Base-by-base conservation (phyloP, 1,140 invertebrate species). In the Batillaria attramentaria region DNA sequence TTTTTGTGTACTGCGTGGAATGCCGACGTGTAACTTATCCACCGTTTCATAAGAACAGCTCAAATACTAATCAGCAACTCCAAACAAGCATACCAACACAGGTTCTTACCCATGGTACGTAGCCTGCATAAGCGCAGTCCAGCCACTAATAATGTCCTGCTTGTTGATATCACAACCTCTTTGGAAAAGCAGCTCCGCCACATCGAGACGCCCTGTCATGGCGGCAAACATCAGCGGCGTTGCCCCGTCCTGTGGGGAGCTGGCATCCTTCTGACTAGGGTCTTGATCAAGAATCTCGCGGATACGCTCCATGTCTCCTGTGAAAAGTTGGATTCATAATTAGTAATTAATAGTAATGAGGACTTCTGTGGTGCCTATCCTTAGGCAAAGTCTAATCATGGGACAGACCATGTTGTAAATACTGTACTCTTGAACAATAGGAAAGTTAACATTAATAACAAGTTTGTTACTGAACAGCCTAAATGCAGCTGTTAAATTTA, bases 61-160 rank as follows among this genome's bases (percentile, higher is more conserved):
- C 46, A 75, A 28, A 28, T 31, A 75, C 20, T n/a, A 76, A 0
- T n/a, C n/a, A n/a, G n/a, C n/a, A n/a, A n/a, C n/a, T n/a, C n/a
- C n/a, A n/a, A n/a, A n/a, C n/a, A n/a, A 50, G 10, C 46, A 50
- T 50, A 24, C 10, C 10, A 13, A 50, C 46, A 10, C 46, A 24
- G 10, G 10, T 5, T 1, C 3, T 69, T 79, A 92, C 92, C 90
- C 90, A 87, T 92, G 90, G 80, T 90, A 92, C 1, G 90, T 90
- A 39, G 91, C 91, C 80, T 92, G 91, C 91, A 92, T 92, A 10
- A 92, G 85, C 10, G 91, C 90, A 42, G 91, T 92, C 91, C 91
- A 91, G 8, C 91, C 90, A 87, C 90, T 92, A 80, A 91, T 89
- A 0, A 82, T 83, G 73, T 91, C 90, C 78, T 90, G 89, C 76